Evolutionary conservation across 2,888 invertebrate species (phyloP).

Genomic region (Cepaea hortensis): DNA sequence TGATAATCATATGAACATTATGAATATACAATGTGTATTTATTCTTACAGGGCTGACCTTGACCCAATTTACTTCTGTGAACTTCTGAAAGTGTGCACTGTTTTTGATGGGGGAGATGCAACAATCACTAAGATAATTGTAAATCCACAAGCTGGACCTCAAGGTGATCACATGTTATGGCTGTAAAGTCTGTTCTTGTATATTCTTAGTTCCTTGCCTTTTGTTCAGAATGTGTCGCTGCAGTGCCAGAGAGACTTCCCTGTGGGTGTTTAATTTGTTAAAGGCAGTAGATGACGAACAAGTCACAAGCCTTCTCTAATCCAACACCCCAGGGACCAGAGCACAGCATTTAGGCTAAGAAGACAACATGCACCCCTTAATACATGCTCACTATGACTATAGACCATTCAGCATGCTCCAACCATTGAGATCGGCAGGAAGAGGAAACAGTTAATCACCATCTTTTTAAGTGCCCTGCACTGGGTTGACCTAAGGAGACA

Average conservation of each 20-base stretch:
- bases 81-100: conserved; percentile 60
- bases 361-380: too few relatives aligned
- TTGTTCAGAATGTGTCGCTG: too few relatives aligned
- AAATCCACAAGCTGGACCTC: conserved; percentile 62
- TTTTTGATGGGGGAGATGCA: conserved; percentile 69
- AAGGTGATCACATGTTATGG: conserved; percentile 55
- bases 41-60: conserved; percentile 62
- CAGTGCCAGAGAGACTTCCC: neutral
- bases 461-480: too few relatives aligned
- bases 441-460: too few relatives aligned
- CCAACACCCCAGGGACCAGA: too few relatives aligned
- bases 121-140: conserved; percentile 60
- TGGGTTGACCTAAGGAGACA: too few relatives aligned
- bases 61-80: conserved; percentile 71
- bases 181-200: neutral
- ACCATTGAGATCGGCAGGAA: too few relatives aligned
- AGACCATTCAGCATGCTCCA: too few relatives aligned
- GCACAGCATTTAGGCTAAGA: too few relatives aligned
- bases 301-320: too few relatives aligned
- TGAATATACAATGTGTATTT: neutral
- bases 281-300: too few relatives aligned
- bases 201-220: neutral
- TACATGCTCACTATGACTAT: too few relatives aligned
- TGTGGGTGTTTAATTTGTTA: neutral
- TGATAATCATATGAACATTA: neutral